These are phyloP conservation scores for Bufotes viridis DNA, from an alignment of 2,797 vertebrate species.

Conservation along the genomic window DNA sequence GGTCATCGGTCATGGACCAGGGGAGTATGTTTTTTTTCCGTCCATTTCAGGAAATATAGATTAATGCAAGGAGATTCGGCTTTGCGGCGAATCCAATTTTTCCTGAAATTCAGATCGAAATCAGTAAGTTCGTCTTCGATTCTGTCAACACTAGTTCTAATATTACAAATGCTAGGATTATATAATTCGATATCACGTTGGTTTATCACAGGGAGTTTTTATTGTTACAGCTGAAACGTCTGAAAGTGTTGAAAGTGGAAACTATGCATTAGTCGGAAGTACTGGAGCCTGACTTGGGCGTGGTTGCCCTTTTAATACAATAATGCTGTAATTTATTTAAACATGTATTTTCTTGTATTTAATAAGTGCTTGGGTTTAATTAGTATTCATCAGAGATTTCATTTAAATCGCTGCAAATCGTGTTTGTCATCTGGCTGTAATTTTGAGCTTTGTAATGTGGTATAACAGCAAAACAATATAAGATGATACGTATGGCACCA, in stretches of 20 bases:
- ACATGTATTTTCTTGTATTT: slow-evolving; percentile 44
- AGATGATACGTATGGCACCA: slow-evolving; percentile 1
- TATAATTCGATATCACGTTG: background rate
- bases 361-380: slow-evolving; percentile 32
- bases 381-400: slow-evolving; percentile 14
- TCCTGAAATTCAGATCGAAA: no score
- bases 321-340: slow-evolving; percentile 41
- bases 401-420: background rate
- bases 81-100: no score
- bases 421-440: slow-evolving; percentile 41
- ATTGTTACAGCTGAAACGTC: background rate
- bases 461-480: slow-evolving; percentile 12
- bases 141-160: no score
- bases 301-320: slow-evolving; percentile 31
- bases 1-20: no score
- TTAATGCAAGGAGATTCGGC: no score
- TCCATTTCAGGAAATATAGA: no score
- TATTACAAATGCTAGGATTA: no score
- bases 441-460: slow-evolving; percentile 13
- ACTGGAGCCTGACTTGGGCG: slow-evolving; percentile 31
- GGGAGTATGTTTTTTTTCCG: no score
- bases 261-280: slow-evolving; percentile 2
- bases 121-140: no score
- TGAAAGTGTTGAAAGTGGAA: slow-evolving; percentile 12
- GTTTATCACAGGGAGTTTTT: background rate